Conservation (phyloP, 2,888 invertebrate genomes). For the Ypsolopha sequella region DNA sequence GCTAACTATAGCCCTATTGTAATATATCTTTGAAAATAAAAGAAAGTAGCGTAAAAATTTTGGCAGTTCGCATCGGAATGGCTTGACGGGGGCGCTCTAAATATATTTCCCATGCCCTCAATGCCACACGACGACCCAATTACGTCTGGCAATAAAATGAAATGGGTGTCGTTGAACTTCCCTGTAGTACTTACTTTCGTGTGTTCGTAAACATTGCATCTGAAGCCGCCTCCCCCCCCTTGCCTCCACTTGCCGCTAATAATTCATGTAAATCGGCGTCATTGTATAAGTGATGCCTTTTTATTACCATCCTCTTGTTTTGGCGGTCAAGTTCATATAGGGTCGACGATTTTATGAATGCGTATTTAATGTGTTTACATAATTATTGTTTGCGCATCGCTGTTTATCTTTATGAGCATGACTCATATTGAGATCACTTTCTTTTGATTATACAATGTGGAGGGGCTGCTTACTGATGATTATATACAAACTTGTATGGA, state of each 20-base stretch:
- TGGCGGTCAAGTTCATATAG: conserved; percentile 59
- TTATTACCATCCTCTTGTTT: conserved; percentile 56
- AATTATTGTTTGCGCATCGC: background rate
- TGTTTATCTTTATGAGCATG: too few relatives aligned
- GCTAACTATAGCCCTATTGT: background rate
- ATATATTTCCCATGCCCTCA: conserved; percentile 44
- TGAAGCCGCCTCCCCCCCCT: conserved; percentile 12
- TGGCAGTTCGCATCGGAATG: conserved; percentile 22
- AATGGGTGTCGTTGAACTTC: conserved; percentile 62
- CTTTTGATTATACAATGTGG: too few relatives aligned
- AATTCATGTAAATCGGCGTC: conserved; percentile 68
- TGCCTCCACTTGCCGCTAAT: conserved; percentile 37
- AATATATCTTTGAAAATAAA: too few relatives aligned
- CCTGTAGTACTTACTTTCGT: conserved; percentile 26
- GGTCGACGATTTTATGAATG: background rate
- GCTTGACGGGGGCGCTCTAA: conserved; percentile 30
- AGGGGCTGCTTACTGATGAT: too few relatives aligned
- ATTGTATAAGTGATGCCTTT: conserved; percentile 59
- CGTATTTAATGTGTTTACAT: conserved; percentile 1
- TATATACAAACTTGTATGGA: too few relatives aligned
- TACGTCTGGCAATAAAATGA: conserved; percentile 61
- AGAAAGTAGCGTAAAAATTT: conserved; percentile 7
- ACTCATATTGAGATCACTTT: too few relatives aligned
- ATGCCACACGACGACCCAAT: conserved; percentile 58
- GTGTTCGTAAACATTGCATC: conserved; percentile 62